These are phyloP conservation scores for Mycogona germanica DNA, from an alignment of 2,888 invertebrate genomes.

Conservation along the genomic window DNA sequence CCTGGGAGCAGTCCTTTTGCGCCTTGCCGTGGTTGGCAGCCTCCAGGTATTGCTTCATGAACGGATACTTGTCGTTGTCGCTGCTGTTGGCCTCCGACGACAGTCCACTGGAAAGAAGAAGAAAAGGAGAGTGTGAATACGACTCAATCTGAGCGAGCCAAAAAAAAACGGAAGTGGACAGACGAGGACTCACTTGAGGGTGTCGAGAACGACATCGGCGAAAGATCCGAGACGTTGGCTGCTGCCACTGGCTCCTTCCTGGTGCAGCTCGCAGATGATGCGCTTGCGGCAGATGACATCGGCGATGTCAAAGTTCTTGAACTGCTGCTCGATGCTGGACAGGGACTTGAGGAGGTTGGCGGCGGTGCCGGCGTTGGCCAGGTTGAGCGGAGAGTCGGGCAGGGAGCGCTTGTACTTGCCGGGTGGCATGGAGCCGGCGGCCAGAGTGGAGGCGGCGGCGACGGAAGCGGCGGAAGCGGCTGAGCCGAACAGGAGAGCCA, in stretches of 20 bases:
- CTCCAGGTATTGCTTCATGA: slow-evolving; percentile 18
- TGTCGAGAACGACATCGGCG: slow-evolving; percentile 17
- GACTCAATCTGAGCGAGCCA: not conserved
- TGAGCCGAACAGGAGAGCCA: slow-evolving; percentile 14
- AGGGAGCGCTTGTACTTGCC: slow-evolving; percentile 17
- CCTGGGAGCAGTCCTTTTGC: slow-evolving; percentile 18
- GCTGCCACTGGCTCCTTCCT: slow-evolving; percentile 10
- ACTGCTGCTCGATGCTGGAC: slow-evolving; percentile 9
- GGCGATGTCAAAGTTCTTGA: slow-evolving; percentile 18
- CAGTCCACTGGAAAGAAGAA: slow-evolving; percentile 7
- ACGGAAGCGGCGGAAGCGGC: slow-evolving; percentile 16
- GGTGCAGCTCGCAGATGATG: slow-evolving; percentile 21
- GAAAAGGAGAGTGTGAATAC: not conserved
- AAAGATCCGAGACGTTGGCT: slow-evolving; percentile 10
- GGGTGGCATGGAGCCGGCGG: not conserved
- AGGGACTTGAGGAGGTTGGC: slow-evolving; percentile 6
- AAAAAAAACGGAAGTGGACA: not conserved
- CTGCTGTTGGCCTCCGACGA: slow-evolving; percentile 3
- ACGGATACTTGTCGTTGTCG: not conserved
- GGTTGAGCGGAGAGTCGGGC: not conserved
- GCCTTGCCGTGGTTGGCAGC: slow-evolving; percentile 19
- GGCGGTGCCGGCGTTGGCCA: not conserved
- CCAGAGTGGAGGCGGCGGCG: slow-evolving; percentile 8
- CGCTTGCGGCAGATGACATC: slow-evolving; percentile 21
- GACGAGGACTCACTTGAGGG: slow-evolving; percentile 18